Evolutionary conservation across 2,888 invertebrate species (phyloP).

Genomic region (Rotaria magnacalcarata): DNA sequence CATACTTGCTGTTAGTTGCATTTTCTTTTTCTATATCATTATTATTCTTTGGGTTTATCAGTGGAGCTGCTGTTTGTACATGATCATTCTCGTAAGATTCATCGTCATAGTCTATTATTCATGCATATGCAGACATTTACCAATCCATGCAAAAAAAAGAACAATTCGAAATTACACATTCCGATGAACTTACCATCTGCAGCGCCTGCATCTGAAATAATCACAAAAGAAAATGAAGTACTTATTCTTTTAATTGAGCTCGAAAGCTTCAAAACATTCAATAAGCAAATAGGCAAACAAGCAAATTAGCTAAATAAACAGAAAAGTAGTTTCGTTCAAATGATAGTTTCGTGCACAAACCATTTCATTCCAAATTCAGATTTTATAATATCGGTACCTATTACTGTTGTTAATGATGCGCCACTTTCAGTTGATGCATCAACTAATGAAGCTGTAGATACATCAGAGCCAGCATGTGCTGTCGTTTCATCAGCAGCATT

Average conservation of each 20-base stretch:
- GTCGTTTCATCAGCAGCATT: neutral
- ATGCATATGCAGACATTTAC: neutral
- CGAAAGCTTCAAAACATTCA: neutral
- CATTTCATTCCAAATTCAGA: neutral
- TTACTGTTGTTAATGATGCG: neutral
- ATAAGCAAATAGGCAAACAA: neutral
- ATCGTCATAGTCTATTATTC: neutral
- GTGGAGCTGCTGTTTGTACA: too few species aligned
- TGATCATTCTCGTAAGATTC: neutral
- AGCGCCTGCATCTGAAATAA: neutral
- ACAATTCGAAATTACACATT: neutral
- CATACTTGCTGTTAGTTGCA: neutral
- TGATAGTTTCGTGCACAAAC: neutral
- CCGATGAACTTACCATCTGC: neutral
- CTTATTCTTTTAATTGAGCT: neutral
- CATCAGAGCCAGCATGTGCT: neutral
- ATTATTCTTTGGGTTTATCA: neutral
- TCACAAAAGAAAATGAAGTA: neutral
- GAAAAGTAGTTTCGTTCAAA: neutral
- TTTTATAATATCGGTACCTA: neutral
- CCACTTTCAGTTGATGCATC: neutral
- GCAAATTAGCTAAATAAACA: neutral
- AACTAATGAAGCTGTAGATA: neutral
- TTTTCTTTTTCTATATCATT: neutral
- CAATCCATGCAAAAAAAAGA: neutral